phyloP scores from a whole-genome alignment of 2,888 invertebrate genomes.

The Lycophotia porphyrea region DNA sequence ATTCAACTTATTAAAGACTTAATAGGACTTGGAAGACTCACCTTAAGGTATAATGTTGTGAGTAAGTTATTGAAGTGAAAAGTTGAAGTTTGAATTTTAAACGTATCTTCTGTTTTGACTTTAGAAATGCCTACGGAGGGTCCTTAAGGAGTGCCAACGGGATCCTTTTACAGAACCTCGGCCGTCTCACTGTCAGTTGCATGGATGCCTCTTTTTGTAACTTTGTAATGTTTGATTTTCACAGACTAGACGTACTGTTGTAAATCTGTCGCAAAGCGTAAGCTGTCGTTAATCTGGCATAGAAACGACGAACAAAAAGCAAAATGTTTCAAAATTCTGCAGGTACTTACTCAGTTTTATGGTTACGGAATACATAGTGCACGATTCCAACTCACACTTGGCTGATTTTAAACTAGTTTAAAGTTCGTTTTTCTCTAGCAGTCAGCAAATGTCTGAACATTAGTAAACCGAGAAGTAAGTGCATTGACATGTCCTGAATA shows the following conservation, averaged over 20 bases:
- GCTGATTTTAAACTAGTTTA: not conserved
- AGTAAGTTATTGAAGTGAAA: conserved; percentile 1
- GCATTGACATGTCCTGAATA: conserved; percentile 18
- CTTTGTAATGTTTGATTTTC: not conserved
- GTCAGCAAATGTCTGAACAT: conserved; percentile 19
- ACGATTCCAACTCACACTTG: not conserved
- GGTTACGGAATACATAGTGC: not conserved
- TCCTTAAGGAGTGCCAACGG: not conserved
- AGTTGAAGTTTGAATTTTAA: not conserved
- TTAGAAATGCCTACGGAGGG: not conserved
- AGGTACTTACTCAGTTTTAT: not conserved
- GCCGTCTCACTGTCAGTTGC: not conserved
- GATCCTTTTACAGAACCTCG: not conserved
- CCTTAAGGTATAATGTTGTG: not conserved
- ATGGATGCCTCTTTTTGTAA: not conserved
- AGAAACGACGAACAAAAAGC: not conserved
- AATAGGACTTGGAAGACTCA: conserved; percentile 16
- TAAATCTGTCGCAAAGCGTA: no score
- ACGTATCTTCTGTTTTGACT: not conserved
- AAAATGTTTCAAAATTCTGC: not conserved
- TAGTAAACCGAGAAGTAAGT: not conserved
- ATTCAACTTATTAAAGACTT: conserved; percentile 41
- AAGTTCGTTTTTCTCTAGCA: conserved; percentile 1
- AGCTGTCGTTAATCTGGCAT: not conserved
- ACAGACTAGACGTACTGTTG: not conserved